Evolutionary conservation across 2,888 invertebrate species (phyloP).

Genomic region (Peribatodes rhomboidaria): DNA sequence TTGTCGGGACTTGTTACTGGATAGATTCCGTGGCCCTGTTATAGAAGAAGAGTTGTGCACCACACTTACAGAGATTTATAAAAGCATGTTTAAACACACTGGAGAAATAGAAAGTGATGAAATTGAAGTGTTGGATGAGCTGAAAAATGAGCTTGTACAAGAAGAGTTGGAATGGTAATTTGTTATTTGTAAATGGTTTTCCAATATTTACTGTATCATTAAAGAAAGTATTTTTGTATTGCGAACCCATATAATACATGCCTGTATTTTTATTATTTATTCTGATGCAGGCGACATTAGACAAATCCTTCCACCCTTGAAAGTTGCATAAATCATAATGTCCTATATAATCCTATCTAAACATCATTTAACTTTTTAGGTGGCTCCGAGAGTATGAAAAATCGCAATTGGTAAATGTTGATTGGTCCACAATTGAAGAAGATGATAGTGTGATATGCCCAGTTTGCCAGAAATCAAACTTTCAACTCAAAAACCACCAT

Average conservation of each 20-base stretch:
- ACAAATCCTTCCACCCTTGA: too few relatives aligned
- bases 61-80: constrained; percentile 72
- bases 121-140: constrained; percentile 66
- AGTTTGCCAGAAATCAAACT: constrained; percentile 78
- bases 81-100: constrained; percentile 66
- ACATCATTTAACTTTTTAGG: constrained; percentile 57
- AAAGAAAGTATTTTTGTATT: neutral
- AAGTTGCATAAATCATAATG: too few relatives aligned
- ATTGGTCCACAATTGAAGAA: constrained; percentile 73
- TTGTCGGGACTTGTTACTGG: constrained; percentile 72
- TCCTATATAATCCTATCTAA: neutral
- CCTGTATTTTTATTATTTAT: too few relatives aligned
- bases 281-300: too few relatives aligned
- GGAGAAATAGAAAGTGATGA: constrained; percentile 67
- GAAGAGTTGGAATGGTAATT: constrained; percentile 77
- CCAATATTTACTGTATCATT: neutral
- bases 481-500: constrained; percentile 53
- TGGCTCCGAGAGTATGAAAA: constrained; percentile 77
- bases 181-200: neutral
- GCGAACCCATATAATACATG: too few relatives aligned
- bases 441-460: constrained; percentile 82
- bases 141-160: constrained; percentile 75
- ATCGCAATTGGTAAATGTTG: constrained; percentile 68
- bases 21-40: constrained; percentile 66
- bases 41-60: constrained; percentile 63